A percentile compares a stretch with the other conserved stretches of the same genome.
phyloP scores from a whole-genome alignment of 2,113 vertebrate species.

The Gallinago undulata region DNA sequence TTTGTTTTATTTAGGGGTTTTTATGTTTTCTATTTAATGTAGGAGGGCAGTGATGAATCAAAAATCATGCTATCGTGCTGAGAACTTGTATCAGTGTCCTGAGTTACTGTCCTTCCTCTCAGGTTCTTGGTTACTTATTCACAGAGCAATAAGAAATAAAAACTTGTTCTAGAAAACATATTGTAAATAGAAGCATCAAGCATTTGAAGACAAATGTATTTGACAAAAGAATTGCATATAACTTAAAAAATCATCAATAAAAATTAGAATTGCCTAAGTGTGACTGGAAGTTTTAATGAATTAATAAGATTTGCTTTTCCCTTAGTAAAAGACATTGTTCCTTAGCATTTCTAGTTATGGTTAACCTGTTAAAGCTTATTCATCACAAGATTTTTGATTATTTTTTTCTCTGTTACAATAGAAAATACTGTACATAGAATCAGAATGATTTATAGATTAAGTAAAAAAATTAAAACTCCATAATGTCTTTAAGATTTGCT shows the following conservation, averaged over 20 bases:
- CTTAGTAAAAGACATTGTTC: not conserved
- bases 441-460: not conserved
- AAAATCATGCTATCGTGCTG: not conserved
- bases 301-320: not conserved
- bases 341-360: not conserved
- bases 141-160: not conserved
- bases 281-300: not conserved
- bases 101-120: not conserved
- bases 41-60: not conserved
- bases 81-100: not conserved
- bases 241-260: not conserved
- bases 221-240: not conserved
- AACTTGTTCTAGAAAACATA: not conserved
- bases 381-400: not conserved
- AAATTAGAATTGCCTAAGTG: not conserved
- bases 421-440: not conserved
- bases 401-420: not conserved
- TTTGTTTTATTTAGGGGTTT: not conserved
- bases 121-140: not conserved
- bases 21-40: not conserved
- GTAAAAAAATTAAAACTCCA: not conserved
- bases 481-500: not conserved
- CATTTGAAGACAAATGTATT: not conserved
- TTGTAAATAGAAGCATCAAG: not conserved
- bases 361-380: not conserved